Conservation (phyloP, 2,113 vertebrate genomes). For the Phoxinus phoxinus region DNA sequence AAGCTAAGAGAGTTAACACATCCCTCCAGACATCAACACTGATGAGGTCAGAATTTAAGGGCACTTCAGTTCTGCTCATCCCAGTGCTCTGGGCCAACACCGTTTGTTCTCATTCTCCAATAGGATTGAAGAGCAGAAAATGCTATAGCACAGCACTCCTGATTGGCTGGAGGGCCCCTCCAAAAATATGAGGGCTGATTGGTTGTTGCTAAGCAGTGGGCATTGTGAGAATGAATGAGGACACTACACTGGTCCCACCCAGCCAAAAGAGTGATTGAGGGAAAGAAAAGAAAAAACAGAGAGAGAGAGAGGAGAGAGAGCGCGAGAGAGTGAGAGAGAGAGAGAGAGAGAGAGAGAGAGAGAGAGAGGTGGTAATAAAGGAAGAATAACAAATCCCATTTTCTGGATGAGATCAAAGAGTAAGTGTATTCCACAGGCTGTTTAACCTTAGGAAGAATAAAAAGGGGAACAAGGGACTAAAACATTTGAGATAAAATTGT, state of each 20-base stretch:
- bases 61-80: slow-evolving; percentile 42
- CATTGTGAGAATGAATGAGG: slow-evolving; percentile 55
- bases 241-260: slow-evolving; percentile 46
- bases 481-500: background rate
- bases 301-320: slow-evolving; percentile 13
- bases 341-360: slow-evolving; percentile 19
- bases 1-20: slow-evolving; percentile 24
- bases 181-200: slow-evolving; percentile 65
- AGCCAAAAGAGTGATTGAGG: slow-evolving; percentile 41
- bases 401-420: slow-evolving; percentile 40
- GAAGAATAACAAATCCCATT: slow-evolving; percentile 18
- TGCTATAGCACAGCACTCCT: slow-evolving; percentile 51
- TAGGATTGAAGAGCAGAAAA: slow-evolving; percentile 49
- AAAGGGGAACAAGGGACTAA: background rate
- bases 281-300: background rate
- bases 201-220: slow-evolving; percentile 65
- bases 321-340: no score
- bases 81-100: slow-evolving; percentile 37
- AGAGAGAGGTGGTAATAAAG: background rate
- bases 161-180: slow-evolving; percentile 57
- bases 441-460: background rate
- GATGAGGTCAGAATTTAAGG: slow-evolving; percentile 35
- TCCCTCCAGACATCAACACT: slow-evolving; percentile 35
- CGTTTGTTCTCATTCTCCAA: slow-evolving; percentile 50
- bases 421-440: slow-evolving; percentile 24